Evolutionary conservation across 2,113 vertebrate genomes (phyloP), one percentile per base, ranked within the genome.

Genomic region (Labrus mixtus): DNA sequence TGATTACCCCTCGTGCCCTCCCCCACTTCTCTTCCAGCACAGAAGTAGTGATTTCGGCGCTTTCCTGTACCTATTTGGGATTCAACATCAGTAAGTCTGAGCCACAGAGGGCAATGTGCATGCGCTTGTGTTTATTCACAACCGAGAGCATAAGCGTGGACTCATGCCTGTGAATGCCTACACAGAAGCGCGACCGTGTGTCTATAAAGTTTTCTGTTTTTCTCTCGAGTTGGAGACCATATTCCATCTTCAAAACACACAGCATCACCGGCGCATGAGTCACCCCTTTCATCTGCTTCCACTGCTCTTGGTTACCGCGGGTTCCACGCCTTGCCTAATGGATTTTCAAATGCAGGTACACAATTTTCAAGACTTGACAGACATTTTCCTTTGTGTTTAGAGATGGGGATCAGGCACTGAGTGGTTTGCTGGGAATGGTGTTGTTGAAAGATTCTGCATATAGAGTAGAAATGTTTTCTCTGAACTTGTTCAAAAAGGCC

Each of bases 301-400:
- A 75, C 89, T 76, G 70, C 80, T 83, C 74, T 82, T 80, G n/a
- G 81, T 90, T 83, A 68, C 82, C 87, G 54, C 83, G 60, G 87
- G 83, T 86, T 86, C 82, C 68, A 78, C 76, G 74, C 85, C 87
- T 89, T 69, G 81, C 82, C 89, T 91, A 92, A 93, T 93, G 92
- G 91, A 91, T 91, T 93, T 91, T 91, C 87, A 92, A 92, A 93
- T 91, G 91, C 87, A 91, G 87, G 87, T 90, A 79, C 84, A 89
- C 55, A 41, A 87, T 91, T 91, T 89, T 87, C 84, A 81, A 86
- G 85, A 91, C 84, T 91, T 91, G 88, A 91, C 90, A 82, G 86
- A 73, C 84, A 89, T 92, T 93, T 89, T 83, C 87, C 79, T 91
- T 88, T 92, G 84, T 90, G 86, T 88, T 90, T 83, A 71, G 70